phyloP scores from a whole-genome alignment of 2,797 vertebrate species.

The Sebastolobus altivelis region DNA sequence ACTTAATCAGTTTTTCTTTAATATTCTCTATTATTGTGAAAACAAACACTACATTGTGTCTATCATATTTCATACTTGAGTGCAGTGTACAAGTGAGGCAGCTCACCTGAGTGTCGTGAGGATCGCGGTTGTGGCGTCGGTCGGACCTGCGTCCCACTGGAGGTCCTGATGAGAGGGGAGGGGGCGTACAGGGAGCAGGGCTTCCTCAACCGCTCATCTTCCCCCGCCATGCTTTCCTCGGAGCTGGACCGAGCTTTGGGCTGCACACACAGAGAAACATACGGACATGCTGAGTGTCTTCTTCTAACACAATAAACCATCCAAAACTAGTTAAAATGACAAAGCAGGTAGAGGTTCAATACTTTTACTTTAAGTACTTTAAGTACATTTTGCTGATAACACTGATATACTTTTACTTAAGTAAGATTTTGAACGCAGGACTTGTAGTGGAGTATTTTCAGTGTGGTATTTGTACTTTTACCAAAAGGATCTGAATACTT shows the following conservation, averaged over 20 bases:
- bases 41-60: no score
- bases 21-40: no score
- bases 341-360: neutral
- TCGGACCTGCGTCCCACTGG: constrained; percentile 84
- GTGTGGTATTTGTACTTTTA: neutral
- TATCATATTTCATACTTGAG: no score
- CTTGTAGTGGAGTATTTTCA: neutral
- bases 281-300: neutral
- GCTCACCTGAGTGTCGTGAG: constrained; percentile 85
- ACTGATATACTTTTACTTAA: neutral
- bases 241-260: constrained; percentile 88
- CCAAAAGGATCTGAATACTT: neutral
- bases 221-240: constrained; percentile 83
- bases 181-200: constrained; percentile 50
- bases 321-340: neutral
- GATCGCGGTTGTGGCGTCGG: constrained; percentile 57
- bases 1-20: no score
- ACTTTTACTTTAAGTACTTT: neutral
- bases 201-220: constrained; percentile 74
- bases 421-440: neutral
- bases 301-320: neutral
- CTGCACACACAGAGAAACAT: constrained; percentile 64
- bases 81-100: no score
- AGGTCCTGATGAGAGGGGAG: constrained; percentile 82
- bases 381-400: neutral